Percentiles rank a stretch among this genome's conserved stretches.
Evolutionary conservation across 2,797 vertebrate genomes (phyloP).

Genomic region (Adrianichthys oophorus): DNA sequence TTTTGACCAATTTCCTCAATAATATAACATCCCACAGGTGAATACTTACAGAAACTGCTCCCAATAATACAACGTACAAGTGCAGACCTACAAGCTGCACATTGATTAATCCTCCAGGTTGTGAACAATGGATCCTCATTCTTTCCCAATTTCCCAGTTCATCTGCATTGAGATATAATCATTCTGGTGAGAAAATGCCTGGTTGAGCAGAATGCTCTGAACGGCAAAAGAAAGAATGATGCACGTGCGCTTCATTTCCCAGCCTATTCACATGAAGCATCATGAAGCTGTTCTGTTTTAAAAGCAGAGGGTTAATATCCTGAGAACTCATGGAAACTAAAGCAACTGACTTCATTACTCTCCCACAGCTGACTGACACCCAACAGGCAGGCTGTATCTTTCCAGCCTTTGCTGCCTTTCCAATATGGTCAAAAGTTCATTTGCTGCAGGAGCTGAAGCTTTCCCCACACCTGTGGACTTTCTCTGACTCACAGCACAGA

Average conservation of each 20-base stretch:
- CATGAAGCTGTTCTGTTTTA: conserved; percentile 56
- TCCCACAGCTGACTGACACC: conserved; percentile 41
- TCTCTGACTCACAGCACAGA: conserved; percentile 26
- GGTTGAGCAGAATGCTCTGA: conserved; percentile 25
- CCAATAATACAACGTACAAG: too few species aligned
- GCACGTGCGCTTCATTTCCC: conserved; percentile 19
- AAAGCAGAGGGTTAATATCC: conserved; percentile 48
- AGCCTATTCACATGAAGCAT: conserved; percentile 31
- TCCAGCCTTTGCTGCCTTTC: conserved; percentile 21
- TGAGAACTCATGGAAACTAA: conserved; percentile 66
- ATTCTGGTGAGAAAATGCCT: conserved; percentile 12
- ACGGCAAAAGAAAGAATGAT: conserved; percentile 4
- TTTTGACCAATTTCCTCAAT: too few species aligned
- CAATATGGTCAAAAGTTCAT: conserved; percentile 57
- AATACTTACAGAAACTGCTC: too few species aligned
- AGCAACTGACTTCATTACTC: conserved; percentile 37
- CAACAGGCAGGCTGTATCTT: conserved; percentile 39
- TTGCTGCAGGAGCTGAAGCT: conserved; percentile 24
- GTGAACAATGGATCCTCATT: not conserved
- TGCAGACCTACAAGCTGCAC: too few species aligned
- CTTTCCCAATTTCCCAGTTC: conserved; percentile 4
- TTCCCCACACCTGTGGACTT: conserved; percentile 23
- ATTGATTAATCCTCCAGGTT: too few species aligned
- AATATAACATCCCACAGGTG: too few species aligned
- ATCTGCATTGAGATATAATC: conserved; percentile 18